Percentiles rank a stretch among this genome's conserved stretches.
phyloP scores from a whole-genome alignment of 2,888 invertebrate genomes.

The Philereme vetulata region DNA sequence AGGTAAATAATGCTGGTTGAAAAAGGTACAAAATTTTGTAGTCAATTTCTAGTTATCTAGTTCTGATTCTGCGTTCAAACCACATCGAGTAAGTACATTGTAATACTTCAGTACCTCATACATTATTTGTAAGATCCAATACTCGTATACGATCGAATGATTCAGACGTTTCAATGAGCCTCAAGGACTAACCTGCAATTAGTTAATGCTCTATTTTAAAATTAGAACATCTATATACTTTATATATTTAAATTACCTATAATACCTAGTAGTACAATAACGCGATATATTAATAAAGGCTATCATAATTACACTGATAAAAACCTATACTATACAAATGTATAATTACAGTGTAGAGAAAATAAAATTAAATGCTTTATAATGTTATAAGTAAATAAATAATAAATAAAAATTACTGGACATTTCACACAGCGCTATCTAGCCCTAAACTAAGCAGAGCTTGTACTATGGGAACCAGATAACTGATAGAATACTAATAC shows the following conservation, averaged over 20 bases:
- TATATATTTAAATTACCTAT: neutral
- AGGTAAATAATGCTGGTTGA: neutral
- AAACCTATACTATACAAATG: neutral
- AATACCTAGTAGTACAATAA: neutral
- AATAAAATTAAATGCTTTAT: conserved; percentile 6
- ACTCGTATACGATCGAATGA: conserved; percentile 38
- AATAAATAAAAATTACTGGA: no score
- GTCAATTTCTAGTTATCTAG: no score
- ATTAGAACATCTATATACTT: neutral
- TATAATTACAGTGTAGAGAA: neutral
- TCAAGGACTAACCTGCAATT: conserved; percentile 43
- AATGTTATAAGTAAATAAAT: no score
- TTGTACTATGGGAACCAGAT: no score
- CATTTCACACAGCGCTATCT: no score
- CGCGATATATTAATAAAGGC: no score
- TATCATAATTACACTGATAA: neutral
- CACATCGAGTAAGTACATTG: neutral
- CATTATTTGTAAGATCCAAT: conserved; percentile 34
- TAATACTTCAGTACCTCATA: neutral
- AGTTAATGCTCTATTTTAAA: conserved; percentile 26
- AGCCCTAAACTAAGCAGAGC: no score
- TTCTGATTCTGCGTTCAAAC: no score
- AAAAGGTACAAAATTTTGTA: neutral
- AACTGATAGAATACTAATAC: no score
- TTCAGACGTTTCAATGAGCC: conserved; percentile 38